phyloP scores from a whole-genome alignment of 2,113 vertebrate genomes.

The Aptenodytes forsteri region DNA sequence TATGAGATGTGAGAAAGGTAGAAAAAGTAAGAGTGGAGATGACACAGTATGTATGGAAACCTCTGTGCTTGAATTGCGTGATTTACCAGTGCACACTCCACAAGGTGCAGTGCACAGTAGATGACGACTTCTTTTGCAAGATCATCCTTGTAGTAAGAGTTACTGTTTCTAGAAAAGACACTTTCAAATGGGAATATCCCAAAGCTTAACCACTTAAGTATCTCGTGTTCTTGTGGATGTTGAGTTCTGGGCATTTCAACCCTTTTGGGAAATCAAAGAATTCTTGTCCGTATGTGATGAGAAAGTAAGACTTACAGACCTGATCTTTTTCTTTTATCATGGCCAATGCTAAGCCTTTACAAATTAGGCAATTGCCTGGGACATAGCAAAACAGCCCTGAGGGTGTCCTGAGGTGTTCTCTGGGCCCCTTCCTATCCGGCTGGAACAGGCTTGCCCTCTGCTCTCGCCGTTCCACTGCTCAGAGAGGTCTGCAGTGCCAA shows the following conservation, averaged over 20 bases:
- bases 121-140: neutral
- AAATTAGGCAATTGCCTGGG: neutral
- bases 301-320: neutral
- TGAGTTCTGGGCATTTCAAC: neutral
- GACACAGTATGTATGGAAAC: neutral
- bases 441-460: neutral
- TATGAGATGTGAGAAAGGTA: neutral
- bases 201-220: neutral
- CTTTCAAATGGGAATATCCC: neutral
- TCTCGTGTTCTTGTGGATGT: neutral
- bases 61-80: fast-evolving
- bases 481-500: neutral
- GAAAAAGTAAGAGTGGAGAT: neutral
- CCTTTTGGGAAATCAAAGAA: neutral
- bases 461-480: neutral
- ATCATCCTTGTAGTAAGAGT: neutral
- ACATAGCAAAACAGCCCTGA: neutral
- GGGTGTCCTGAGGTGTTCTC: neutral
- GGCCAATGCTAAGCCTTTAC: neutral
- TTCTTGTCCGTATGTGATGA: neutral
- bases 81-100: neutral
- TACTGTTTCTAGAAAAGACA: neutral
- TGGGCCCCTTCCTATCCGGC: neutral
- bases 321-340: neutral
- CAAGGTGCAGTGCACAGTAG: neutral